phyloP scores from a whole-genome alignment of 92 coral and sea anemone genomes.

The Pocillopora grandis region DNA sequence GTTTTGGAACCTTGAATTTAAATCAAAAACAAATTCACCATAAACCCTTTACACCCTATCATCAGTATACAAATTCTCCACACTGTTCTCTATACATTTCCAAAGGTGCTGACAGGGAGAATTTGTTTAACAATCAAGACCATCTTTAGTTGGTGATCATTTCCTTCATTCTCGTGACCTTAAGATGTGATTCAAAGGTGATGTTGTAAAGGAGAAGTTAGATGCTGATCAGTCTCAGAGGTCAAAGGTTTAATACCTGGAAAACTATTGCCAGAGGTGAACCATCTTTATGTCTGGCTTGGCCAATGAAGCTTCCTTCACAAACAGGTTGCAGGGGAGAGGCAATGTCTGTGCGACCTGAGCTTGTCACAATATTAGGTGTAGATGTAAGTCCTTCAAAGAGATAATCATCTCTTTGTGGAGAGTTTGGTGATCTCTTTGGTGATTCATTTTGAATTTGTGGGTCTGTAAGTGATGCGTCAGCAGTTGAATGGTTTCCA shows the following conservation, averaged over 20 bases:
- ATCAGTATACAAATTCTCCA: too few species aligned
- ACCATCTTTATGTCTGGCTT: conserved; percentile 90
- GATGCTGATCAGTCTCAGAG: too few species aligned
- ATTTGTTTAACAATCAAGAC: too few species aligned
- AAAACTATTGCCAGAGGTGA: conserved; percentile 84
- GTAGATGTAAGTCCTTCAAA: conserved; percentile 82
- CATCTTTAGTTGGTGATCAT: too few species aligned
- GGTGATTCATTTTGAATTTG: conserved; percentile 12
- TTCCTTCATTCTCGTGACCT: too few species aligned
- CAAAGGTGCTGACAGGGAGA: too few species aligned
- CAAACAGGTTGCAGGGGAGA: conserved; percentile 93
- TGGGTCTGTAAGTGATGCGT: conserved; percentile 5
- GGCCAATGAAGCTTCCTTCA: conserved; percentile 89
- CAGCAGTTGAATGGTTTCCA: conserved; percentile 17
- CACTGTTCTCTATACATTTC: too few species aligned
- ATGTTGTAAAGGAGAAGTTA: too few species aligned
- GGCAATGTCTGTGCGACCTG: conserved; percentile 64
- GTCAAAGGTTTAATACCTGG: conserved; percentile 52
- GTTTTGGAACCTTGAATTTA: too few species aligned
- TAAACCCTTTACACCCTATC: not conserved
- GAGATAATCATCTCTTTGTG: conserved; percentile 29
- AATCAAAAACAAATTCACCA: not conserved
- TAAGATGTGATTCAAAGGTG: too few species aligned
- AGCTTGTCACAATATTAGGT: conserved; percentile 80
- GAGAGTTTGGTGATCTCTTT: conserved; percentile 51